Evolutionary conservation across 2,113 vertebrate species (phyloP), one percentile per base, ranked within the genome.

Genomic region (Ammodytes marinus): DNA sequence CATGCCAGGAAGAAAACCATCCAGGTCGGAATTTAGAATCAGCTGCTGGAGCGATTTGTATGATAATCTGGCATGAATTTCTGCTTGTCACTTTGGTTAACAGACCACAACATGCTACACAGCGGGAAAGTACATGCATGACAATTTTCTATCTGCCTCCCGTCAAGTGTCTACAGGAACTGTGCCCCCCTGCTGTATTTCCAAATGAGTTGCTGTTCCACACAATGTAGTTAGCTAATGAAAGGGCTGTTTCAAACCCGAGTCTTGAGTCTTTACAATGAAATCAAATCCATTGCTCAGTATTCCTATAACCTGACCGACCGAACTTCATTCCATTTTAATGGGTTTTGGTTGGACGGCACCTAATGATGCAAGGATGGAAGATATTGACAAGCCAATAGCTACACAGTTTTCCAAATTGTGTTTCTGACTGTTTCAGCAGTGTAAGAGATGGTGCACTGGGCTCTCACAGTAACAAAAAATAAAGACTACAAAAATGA

Each of bases 131-230:
- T 45, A 65, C 63, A 69, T 50, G 45, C 59, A 63, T 69, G 27
- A 14, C 14, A 69, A 52, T 63, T 42, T 46, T 19, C 60, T 19
- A 12, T 39, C 53, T 17, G 7, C 45, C 49, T 76, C 54, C 37
- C 61, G 40, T n/a, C 11, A 9, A 2, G 43, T 53, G 8, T 54
- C 52, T 43, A 13, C 53, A 71, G 60, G 60, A 71, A 67, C 45
- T 27, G 5, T 46, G 46, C 1, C 27, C 47, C 47, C 40, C 66
- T 65, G 57, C 70, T 69, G 71, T 57, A 43, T 63, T 66, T 64
- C 42, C 61, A 70, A 61, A 71, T 65, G 46, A 77, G 53, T 59
- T 15, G 42, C 55, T 42, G 57, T 39, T 69, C 39, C 39, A 45
- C 40, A 46, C 53, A 11, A 53, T 61, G 19, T 42, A 15, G 40